These are phyloP conservation scores for Drosophila quinaria DNA, from an alignment of 2,888 invertebrate species.

Conservation along the genomic window DNA sequence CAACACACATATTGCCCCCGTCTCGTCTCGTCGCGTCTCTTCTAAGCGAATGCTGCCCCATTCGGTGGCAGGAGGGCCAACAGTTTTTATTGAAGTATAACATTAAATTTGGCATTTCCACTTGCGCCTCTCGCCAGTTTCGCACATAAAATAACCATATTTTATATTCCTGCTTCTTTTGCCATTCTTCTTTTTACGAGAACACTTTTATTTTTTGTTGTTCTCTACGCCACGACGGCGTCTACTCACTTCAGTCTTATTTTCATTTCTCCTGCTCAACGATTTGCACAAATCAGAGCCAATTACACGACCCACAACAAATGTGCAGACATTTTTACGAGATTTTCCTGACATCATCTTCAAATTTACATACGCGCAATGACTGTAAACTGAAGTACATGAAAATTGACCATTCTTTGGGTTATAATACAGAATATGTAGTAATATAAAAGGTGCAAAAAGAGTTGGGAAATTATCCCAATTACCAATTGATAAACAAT, in stretches of 20 bases:
- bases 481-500: too few relatives aligned
- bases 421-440: not conserved
- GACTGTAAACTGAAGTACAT: slow-evolving; percentile 10
- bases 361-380: slow-evolving; percentile 2
- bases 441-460: not conserved
- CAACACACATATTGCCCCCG: slow-evolving; percentile 38
- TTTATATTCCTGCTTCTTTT: slow-evolving; percentile 35
- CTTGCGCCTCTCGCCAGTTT: slow-evolving; percentile 42
- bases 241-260: slow-evolving; percentile 40
- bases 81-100: slow-evolving; percentile 79
- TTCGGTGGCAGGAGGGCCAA: slow-evolving; percentile 47
- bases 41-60: slow-evolving; percentile 32
- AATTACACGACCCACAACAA: slow-evolving; percentile 42
- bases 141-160: slow-evolving; percentile 62
- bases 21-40: not conserved
- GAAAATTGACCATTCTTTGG: not conserved
- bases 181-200: slow-evolving; percentile 1
- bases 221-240: slow-evolving; percentile 16
- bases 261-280: slow-evolving; percentile 6
- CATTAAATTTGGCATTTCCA: slow-evolving; percentile 79
- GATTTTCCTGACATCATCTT: slow-evolving; percentile 19
- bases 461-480: not conserved
- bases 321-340: slow-evolving; percentile 45
- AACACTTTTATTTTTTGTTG: slow-evolving; percentile 9
- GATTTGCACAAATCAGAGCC: slow-evolving; percentile 49